Evolutionary conservation across 2,797 vertebrate genomes (phyloP).

Genomic region (Anabas testudineus): DNA sequence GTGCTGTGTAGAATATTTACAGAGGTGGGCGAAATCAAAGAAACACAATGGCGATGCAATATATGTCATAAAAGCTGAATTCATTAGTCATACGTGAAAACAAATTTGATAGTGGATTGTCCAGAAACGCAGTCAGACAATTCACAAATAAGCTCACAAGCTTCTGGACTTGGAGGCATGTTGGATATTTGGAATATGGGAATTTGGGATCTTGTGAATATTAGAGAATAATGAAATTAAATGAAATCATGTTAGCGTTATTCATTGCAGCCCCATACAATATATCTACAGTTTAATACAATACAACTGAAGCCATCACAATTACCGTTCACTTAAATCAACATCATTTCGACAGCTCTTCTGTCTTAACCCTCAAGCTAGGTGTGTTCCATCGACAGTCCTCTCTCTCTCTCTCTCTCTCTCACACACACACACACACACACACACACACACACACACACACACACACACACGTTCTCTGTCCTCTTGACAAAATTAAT

Average conservation of each 20-base stretch:
- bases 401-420: too few relatives aligned
- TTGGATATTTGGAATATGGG: background rate
- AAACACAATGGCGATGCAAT: background rate
- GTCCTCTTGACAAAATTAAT: slow-evolving; percentile 73
- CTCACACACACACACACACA: slow-evolving; percentile 15
- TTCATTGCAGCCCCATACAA: background rate
- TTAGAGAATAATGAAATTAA: background rate
- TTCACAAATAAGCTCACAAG: background rate
- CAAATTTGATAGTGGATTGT: rapidly evolving
- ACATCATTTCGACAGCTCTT: slow-evolving; percentile 30
- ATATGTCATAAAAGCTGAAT: too few relatives aligned
- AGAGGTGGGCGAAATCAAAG: slow-evolving; percentile 10
- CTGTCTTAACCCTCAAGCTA: slow-evolving; percentile 31
- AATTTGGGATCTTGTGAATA: background rate
- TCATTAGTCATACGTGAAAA: too few relatives aligned
- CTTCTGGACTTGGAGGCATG: background rate
- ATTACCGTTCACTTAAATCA: slow-evolving; percentile 33
- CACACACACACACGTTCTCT: slow-evolving; percentile 35
- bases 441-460: slow-evolving; percentile 20
- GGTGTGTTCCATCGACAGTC: slow-evolving; percentile 37
- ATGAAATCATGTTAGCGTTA: background rate
- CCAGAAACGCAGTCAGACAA: rapidly evolving
- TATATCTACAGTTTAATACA: slow-evolving; percentile 2
- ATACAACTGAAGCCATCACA: slow-evolving; percentile 15
- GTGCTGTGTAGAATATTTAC: too few relatives aligned